phyloP scores from a whole-genome alignment of 2,113 vertebrate genomes.

The Thunnus thynnus region DNA sequence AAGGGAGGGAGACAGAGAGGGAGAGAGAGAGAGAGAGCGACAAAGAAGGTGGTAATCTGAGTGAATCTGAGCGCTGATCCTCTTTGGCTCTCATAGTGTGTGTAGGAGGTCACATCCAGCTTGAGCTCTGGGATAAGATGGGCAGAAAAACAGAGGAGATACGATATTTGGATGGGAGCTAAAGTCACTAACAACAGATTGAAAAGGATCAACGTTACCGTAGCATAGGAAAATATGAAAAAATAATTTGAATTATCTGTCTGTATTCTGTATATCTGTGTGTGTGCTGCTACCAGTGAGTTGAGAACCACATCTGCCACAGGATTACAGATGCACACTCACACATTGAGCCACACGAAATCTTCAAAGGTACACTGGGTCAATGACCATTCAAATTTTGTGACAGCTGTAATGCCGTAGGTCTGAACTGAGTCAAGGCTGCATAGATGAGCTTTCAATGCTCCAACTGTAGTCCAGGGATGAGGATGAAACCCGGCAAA shows the following conservation, averaged over 20 bases:
- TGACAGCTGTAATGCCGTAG: slow-evolving; percentile 44
- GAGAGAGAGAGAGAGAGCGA: slow-evolving; percentile 26
- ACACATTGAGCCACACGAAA: neutral
- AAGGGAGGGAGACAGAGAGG: neutral
- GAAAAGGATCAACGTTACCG: slow-evolving; percentile 60
- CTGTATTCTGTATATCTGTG: slow-evolving; percentile 18
- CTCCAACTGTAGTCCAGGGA: slow-evolving; percentile 33
- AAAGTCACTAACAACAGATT: slow-evolving; percentile 64
- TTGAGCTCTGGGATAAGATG: slow-evolving; percentile 61
- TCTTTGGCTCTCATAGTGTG: slow-evolving; percentile 68
- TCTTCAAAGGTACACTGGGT: slow-evolving; percentile 37
- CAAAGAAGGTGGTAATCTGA: slow-evolving; percentile 74
- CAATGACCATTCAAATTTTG: slow-evolving; percentile 52
- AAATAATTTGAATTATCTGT: slow-evolving; percentile 38
- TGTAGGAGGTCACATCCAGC: slow-evolving; percentile 70
- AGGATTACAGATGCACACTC: slow-evolving; percentile 38
- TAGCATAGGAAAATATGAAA: slow-evolving; percentile 37
- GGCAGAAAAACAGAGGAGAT: slow-evolving; percentile 57
- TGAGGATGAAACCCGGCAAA: slow-evolving; percentile 56
- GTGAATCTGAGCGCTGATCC: slow-evolving; percentile 76
- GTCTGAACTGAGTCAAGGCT: slow-evolving; percentile 48
- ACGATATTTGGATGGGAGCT: slow-evolving; percentile 55
- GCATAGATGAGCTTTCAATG: slow-evolving; percentile 29
- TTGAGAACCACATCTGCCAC: slow-evolving; percentile 42
- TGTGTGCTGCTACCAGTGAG: slow-evolving; percentile 2